Conservation (phyloP, 2,113 vertebrate genomes). For the Odobenus rosmarus region DNA sequence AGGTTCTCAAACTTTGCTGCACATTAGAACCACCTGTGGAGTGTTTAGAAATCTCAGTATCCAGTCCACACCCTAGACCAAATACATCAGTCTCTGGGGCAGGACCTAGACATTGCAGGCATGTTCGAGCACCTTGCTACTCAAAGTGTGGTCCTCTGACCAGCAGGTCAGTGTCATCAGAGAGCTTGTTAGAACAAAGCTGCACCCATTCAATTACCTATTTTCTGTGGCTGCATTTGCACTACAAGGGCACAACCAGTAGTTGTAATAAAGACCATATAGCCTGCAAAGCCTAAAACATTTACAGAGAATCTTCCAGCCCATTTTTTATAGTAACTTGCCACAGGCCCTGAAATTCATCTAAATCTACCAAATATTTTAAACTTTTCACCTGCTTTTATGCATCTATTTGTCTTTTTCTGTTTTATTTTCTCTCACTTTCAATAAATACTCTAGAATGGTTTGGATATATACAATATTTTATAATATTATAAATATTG, state of each 20-base stretch:
- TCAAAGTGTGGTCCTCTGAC: not conserved
- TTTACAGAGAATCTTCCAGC: not conserved
- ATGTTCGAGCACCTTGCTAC: not conserved
- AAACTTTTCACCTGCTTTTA: not conserved
- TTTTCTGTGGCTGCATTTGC: not conserved
- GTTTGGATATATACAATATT: not conserved
- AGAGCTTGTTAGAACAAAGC: slow-evolving; percentile 8
- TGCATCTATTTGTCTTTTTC: not conserved
- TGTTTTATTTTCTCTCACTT: slow-evolving; percentile 24
- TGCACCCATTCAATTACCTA: not conserved
- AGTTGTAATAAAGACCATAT: not conserved
- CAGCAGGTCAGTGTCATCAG: not conserved
- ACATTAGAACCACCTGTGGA: not conserved
- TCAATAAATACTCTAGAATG: not conserved
- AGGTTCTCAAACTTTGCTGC: not conserved
- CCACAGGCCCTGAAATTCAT: not conserved
- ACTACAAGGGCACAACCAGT: not conserved
- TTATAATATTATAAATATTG: not conserved
- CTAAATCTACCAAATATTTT: not conserved
- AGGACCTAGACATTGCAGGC: not conserved
- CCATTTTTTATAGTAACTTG: not conserved
- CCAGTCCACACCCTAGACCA: not conserved
- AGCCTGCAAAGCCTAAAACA: not conserved
- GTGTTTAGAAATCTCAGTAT: not conserved
- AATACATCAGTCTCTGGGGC: not conserved